Conservation (phyloP, 2,797 vertebrate genomes). For the Onychomys arenicola region DNA sequence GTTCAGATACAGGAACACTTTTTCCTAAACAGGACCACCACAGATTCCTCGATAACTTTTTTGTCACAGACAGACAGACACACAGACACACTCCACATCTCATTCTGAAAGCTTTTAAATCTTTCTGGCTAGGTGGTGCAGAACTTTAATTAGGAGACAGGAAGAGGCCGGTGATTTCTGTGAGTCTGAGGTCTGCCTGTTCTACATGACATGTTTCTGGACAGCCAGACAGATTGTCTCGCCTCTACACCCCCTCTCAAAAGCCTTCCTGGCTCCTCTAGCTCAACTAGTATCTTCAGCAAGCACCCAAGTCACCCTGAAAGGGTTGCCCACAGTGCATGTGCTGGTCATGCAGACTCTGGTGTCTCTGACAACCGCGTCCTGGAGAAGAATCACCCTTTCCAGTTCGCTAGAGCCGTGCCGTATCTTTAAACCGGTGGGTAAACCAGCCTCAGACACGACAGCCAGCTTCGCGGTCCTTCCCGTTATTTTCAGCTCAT, state of each 20-base stretch:
- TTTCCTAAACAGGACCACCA: not conserved
- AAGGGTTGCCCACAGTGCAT: rapidly evolving
- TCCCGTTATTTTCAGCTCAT: constrained; percentile 63
- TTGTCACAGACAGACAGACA: not conserved
- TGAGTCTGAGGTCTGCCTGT: not conserved
- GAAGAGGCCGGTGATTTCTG: not conserved
- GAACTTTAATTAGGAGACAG: not conserved
- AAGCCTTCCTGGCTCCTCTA: not conserved
- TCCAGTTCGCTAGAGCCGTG: not conserved
- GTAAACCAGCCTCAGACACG: not conserved
- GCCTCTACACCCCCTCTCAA: not conserved
- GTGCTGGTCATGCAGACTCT: not conserved
- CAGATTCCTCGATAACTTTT: not conserved
- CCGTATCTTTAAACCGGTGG: constrained; percentile 52
- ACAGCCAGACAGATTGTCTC: not conserved
- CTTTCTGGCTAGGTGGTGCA: not conserved
- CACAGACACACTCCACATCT: not conserved
- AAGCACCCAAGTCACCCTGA: not conserved
- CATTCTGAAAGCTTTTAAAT: not conserved
- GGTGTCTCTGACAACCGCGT: rapidly evolving
- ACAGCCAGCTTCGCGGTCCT: constrained; percentile 2
- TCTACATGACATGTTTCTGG: not conserved
- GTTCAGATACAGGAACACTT: not conserved
- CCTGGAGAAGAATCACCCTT: not conserved
- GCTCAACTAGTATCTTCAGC: not conserved